Conservation (phyloP, 2,113 vertebrate genomes). For the Embiotoca jacksoni region DNA sequence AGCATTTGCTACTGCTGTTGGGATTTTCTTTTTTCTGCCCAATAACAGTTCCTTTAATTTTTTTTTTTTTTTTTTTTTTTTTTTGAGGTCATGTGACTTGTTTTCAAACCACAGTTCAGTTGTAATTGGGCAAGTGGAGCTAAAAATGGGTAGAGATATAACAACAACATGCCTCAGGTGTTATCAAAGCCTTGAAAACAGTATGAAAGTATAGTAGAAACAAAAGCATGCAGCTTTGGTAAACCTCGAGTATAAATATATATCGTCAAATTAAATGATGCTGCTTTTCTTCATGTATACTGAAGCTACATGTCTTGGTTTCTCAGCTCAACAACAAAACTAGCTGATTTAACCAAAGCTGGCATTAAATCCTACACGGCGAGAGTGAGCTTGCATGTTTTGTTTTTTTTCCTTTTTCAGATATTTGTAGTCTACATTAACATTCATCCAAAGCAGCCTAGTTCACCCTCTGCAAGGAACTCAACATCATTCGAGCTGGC, state of each 20-base stretch:
- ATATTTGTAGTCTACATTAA: constrained; percentile 72
- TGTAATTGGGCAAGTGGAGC: constrained; percentile 17
- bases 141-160: background rate
- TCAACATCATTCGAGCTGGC: constrained; percentile 70
- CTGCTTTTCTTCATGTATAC: background rate
- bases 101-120: background rate
- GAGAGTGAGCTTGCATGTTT: constrained; percentile 68
- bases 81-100: background rate
- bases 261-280: constrained; percentile 14
- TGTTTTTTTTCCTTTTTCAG: constrained; percentile 22
- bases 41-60: background rate
- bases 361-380: constrained; percentile 26
- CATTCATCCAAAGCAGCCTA: constrained; percentile 65
- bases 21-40: background rate
- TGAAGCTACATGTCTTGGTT: constrained; percentile 16
- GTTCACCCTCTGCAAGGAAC: constrained; percentile 65
- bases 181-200: constrained; percentile 34
- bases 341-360: constrained; percentile 65
- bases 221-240: background rate
- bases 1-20: background rate
- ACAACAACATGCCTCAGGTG: constrained; percentile 18
- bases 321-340: constrained; percentile 48
- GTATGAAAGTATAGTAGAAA: background rate
- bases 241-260: constrained; percentile 8
- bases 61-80: background rate